Evolutionary conservation across 2,797 vertebrate genomes (phyloP).

Genomic region (Urosaurus nigricauda): DNA sequence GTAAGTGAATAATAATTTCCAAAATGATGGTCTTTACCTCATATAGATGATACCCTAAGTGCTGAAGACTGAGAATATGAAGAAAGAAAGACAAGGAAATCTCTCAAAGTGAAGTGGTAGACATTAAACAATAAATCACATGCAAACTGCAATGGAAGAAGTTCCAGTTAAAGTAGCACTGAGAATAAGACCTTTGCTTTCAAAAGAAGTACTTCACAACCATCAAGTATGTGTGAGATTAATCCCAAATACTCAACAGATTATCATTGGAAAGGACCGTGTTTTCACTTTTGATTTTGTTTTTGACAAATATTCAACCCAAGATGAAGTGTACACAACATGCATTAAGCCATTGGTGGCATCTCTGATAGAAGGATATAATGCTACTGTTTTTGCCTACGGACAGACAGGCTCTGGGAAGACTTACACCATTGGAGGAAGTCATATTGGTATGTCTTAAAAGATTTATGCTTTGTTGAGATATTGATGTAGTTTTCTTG

Average conservation of each 20-base stretch:
- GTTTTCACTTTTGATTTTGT: conserved; percentile 90
- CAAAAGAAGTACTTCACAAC: conserved; percentile 87
- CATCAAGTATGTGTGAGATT: conserved; percentile 87
- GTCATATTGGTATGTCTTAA: conserved; percentile 81
- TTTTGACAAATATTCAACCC: conserved; percentile 86
- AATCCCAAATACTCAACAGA: conserved; percentile 82
- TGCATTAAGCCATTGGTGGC: conserved; percentile 88
- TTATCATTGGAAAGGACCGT: conserved; percentile 85
- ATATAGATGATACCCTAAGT: conserved; percentile 47
- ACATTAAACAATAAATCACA: conserved; percentile 35
- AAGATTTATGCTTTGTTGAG: not conserved
- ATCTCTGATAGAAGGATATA: conserved; percentile 87
- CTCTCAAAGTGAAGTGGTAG: conserved; percentile 50
- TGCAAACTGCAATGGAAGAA: conserved; percentile 82
- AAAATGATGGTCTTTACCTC: conserved; percentile 8
- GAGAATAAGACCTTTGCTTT: conserved; percentile 89
- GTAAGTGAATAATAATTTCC: not conserved
- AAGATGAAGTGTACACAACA: conserved; percentile 86
- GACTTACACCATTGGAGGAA: conserved; percentile 90
- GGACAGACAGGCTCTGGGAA: conserved; percentile 95
- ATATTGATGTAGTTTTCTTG: not conserved
- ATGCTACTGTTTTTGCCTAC: conserved; percentile 92
- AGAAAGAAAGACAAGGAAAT: conserved; percentile 45
- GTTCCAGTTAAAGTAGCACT: conserved; percentile 89
- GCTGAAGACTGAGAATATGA: conserved; percentile 46